Percentiles rank a stretch among this genome's conserved stretches.
phyloP scores from a whole-genome alignment of 2,113 vertebrate species.

The Pelecanoides urinatrix region DNA sequence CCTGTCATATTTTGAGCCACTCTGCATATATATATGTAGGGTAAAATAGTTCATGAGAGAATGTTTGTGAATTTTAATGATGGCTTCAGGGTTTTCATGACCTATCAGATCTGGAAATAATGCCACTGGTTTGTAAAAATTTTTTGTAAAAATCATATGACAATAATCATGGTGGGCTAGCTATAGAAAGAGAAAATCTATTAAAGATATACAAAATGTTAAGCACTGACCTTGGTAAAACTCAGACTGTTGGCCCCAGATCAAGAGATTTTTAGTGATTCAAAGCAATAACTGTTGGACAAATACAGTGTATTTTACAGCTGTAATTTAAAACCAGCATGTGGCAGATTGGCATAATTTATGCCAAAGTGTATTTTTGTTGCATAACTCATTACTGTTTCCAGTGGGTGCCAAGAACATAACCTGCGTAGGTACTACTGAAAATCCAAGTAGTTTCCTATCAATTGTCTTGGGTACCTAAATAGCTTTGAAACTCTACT shows the following conservation, averaged over 20 bases:
- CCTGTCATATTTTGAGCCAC: slow-evolving; percentile 35
- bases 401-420: background rate
- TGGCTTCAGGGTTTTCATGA: slow-evolving; percentile 30
- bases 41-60: slow-evolving; percentile 15
- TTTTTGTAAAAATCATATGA: background rate
- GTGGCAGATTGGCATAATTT: background rate
- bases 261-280: background rate
- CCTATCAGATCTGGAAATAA: slow-evolving; percentile 27
- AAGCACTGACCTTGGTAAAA: background rate
- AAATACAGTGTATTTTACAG: background rate
- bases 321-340: slow-evolving; percentile 7
- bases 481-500: background rate
- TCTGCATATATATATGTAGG: background rate
- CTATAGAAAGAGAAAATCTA: background rate
- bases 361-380: background rate
- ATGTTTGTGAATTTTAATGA: slow-evolving; percentile 60
- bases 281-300: background rate
- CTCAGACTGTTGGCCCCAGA: background rate
- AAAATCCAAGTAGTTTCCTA: background rate
- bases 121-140: background rate
- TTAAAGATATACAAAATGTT: background rate
- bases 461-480: background rate
- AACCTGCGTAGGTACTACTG: background rate
- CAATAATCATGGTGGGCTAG: background rate
- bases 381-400: background rate